These are phyloP conservation scores for Ardeotis arabs DNA, from an alignment of 2,113 vertebrate genomes.

Conservation along the genomic window DNA sequence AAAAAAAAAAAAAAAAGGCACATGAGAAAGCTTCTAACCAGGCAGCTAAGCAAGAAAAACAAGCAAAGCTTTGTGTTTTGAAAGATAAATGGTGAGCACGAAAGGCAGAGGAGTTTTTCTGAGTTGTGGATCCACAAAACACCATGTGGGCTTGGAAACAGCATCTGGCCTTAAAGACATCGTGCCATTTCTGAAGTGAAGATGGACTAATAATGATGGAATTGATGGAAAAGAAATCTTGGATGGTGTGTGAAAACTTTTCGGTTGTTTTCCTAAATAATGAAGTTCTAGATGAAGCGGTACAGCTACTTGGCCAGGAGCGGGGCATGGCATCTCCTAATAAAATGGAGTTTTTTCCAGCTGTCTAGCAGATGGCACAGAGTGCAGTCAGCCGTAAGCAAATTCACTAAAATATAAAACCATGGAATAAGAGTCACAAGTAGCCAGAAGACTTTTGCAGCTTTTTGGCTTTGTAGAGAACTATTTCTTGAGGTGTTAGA, in stretches of 20 bases:
- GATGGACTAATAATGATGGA: not conserved
- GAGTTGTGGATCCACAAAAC: not conserved
- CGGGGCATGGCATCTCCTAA: not conserved
- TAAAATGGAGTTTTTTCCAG: constrained; percentile 15
- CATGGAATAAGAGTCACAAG: not conserved
- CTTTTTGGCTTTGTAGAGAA: not conserved
- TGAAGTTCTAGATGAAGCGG: not conserved
- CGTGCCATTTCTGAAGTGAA: not conserved
- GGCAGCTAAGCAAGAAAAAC: not conserved
- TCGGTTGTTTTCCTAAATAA: not conserved
- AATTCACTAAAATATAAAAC: not conserved
- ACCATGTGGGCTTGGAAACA: not conserved
- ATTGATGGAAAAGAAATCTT: not conserved
- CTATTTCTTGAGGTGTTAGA: not conserved
- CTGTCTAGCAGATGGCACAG: not conserved
- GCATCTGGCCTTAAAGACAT: not conserved
- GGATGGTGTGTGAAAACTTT: not conserved
- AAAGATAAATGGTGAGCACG: not conserved
- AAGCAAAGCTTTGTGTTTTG: not conserved
- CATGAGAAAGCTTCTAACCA: not conserved
- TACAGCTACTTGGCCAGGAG: not conserved
- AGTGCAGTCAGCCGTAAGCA: not conserved
- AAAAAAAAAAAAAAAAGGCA: not conserved
- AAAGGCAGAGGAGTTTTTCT: not conserved
- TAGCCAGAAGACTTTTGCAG: not conserved